Evolutionary conservation across 2,888 invertebrate genomes (phyloP).

Genomic region (Brenthis hecate): DNA sequence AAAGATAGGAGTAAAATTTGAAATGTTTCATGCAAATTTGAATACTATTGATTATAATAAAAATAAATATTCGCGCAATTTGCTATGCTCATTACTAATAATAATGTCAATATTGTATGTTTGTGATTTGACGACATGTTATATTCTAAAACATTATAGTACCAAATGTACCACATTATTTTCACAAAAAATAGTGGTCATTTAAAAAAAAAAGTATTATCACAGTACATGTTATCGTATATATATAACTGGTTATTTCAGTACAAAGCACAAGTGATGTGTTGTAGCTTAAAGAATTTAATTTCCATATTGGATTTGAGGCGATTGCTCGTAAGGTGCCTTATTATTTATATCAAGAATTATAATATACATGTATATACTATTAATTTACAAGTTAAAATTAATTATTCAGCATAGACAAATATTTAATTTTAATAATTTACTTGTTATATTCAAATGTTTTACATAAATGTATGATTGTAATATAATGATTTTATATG

Average conservation of each 20-base stretch:
- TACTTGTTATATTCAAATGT: constrained; percentile 29
- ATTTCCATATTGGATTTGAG: constrained; percentile 42
- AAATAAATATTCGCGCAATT: too few species aligned
- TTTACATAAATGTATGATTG: constrained; percentile 33
- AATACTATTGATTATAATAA: too few species aligned
- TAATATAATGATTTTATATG: constrained; percentile 31
- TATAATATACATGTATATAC: constrained; percentile 32
- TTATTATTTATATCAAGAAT: constrained; percentile 49
- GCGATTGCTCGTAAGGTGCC: constrained; percentile 62
- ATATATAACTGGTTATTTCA: constrained; percentile 51
- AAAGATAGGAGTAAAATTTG: constrained; percentile 12
- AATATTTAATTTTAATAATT: constrained; percentile 34
- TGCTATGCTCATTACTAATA: too few species aligned
- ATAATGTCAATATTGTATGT: too few species aligned
- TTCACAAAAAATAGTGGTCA: constrained; percentile 1
- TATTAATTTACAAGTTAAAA: constrained; percentile 34
- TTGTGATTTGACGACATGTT: too few species aligned
- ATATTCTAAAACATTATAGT: too few species aligned
- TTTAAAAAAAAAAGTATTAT: constrained; percentile 15
- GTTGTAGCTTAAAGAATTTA: constrained; percentile 37
- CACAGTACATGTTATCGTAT: constrained; percentile 45
- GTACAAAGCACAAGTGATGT: constrained; percentile 60
- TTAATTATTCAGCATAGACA: constrained; percentile 35
- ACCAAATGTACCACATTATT: too few species aligned
- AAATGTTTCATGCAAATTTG: neutral